These are phyloP conservation scores for Dreissena polymorpha DNA, from an alignment of 1,140 invertebrate species.

Conservation along the genomic window DNA sequence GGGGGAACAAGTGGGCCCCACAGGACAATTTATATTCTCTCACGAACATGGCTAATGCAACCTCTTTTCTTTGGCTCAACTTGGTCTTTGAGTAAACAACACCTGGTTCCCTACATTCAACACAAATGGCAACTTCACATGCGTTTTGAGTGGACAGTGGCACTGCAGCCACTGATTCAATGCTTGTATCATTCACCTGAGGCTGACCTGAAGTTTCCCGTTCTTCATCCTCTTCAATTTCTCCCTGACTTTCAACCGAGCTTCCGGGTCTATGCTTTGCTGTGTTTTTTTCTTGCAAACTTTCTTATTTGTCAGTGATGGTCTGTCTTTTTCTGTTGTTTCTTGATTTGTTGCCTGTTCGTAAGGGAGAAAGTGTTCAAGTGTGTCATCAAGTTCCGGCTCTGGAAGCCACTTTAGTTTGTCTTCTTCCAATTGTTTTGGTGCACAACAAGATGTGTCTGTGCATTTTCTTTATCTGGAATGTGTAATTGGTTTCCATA, in stretches of 20 bases:
- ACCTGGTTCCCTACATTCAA: conserved; percentile 23
- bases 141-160: conserved; percentile 14
- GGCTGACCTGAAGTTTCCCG: no score
- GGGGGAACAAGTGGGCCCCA: no score
- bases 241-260: neutral
- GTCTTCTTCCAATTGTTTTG: neutral
- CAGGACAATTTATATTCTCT: no score
- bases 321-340: conserved; percentile 19
- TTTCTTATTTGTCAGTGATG: neutral
- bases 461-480: conserved; percentile 40
- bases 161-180: neutral
- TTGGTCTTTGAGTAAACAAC: conserved; percentile 19
- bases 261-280: neutral
- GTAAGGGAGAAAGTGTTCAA: conserved; percentile 27
- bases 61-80: no score
- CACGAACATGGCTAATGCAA: no score
- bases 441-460: conserved; percentile 17
- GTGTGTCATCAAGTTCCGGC: conserved; percentile 31
- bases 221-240: no score
- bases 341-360: conserved; percentile 8
- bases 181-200: no score
- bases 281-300: neutral
- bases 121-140: neutral
- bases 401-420: no score
- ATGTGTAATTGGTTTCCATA: conserved; percentile 16